Base-by-base conservation (phyloP, 2,797 vertebrate genomes). In the Paramormyrops hopkinsi region DNA sequence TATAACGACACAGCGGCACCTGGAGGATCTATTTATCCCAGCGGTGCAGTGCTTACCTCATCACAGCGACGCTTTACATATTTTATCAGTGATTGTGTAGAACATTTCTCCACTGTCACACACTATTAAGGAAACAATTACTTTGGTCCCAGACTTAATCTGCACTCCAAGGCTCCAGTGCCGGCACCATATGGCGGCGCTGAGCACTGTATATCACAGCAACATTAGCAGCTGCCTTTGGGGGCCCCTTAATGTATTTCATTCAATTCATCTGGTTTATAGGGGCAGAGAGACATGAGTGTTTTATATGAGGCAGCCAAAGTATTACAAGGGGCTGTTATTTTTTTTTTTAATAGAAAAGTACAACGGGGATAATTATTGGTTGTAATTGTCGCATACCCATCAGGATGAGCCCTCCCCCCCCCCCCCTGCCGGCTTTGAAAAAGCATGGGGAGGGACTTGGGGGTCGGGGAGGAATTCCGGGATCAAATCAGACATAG, bases 81-180 rank as follows among this genome's bases (percentile, higher is more conserved):
- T 92, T 87, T 92, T 93, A 90, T 89, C 91, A 59, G 14, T 44
- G 90, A 91, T 91, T 91, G 90, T 92, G 88, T 91, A 0, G 86
- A 92, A 92, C 88, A 90, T 92, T 94, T 92, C 91, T 91, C 93
- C 92, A 89, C 94, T 95, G 94, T 95, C 96, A 89, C 90, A 89
- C 82, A 92, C 92, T 93, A 91, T 94, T 94, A 93, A 91, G 91
- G 93, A 93, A 96, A 93, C 94, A 94, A 93, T 95, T 93, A 90
- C 92, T 95, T 94, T 93, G 88, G 37, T 88, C 91, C 90, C 41
- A 84, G 91, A 93, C 69, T 62, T 92, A 93, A 93, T 88, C 90
- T 89, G 89, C 83, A 50, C 91, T 91, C 3, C 44, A 90, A 89
- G 91, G 94, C 94, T 92, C 88, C 89, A 92, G 93, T 90, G 91